Evolutionary conservation across 1,140 invertebrate genomes (phyloP).

Genomic region (Anadara kagoshimensis): DNA sequence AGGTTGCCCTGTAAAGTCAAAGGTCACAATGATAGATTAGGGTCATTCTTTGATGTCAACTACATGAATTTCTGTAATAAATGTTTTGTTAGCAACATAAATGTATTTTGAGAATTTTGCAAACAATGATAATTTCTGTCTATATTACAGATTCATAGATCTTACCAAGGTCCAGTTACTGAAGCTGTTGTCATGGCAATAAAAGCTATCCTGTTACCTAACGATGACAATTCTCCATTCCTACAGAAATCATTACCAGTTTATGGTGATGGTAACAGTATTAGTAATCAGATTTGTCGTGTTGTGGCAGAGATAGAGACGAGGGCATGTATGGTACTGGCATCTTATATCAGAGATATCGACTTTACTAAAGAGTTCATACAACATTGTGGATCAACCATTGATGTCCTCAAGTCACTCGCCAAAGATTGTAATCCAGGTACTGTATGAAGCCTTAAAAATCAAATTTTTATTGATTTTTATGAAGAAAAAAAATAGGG

Average conservation of each 20-base stretch:
- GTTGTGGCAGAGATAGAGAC: conserved; percentile 72
- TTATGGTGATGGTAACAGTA: conserved; percentile 63
- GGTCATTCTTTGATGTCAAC: no score
- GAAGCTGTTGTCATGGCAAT: conserved; percentile 67
- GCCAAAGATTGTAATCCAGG: conserved; percentile 71
- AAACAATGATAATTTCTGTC: neutral
- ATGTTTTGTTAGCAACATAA: neutral
- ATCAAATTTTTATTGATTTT: no score
- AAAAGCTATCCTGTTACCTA: conserved; percentile 61
- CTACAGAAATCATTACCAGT: conserved; percentile 62
- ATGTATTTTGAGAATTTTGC: no score
- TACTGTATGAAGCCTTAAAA: conserved; percentile 20
- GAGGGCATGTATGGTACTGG: conserved; percentile 69
- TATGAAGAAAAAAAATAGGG: no score
- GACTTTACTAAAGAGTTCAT: conserved; percentile 71
- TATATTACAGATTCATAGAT: conserved; percentile 54
- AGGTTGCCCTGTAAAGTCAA: no score
- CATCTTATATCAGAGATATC: conserved; percentile 64
- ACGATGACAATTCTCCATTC: conserved; percentile 55
- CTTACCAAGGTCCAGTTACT: conserved; percentile 61
- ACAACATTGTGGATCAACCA: conserved; percentile 65
- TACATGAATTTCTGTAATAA: no score
- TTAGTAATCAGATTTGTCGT: conserved; percentile 68
- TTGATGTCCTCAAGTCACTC: conserved; percentile 72
- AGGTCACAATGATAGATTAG: no score